phyloP scores from a whole-genome alignment of 2,113 vertebrate genomes.

The Aphyosemion australe region DNA sequence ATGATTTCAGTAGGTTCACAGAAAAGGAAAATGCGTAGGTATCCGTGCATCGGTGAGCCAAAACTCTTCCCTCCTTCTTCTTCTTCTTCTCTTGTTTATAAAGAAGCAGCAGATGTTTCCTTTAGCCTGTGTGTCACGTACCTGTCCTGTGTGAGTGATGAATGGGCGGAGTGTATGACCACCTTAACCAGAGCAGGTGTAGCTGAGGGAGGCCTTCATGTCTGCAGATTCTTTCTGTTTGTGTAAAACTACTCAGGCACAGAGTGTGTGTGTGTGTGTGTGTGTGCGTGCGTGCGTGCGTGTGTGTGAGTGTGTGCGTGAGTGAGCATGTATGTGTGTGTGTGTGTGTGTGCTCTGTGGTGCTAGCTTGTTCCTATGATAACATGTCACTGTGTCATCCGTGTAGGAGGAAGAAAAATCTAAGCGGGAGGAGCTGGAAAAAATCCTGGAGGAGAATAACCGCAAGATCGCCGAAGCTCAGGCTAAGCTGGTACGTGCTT shows the following conservation, averaged over 20 bases:
- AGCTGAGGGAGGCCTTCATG: constrained; percentile 48
- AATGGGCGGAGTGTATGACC: constrained; percentile 38
- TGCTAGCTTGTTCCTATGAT: constrained; percentile 76
- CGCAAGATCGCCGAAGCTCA: constrained; percentile 99
- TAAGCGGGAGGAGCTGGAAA: constrained; percentile 98
- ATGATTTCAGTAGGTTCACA: constrained; percentile 97
- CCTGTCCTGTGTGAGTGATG: constrained; percentile 69
- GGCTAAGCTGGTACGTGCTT: constrained; percentile 92
- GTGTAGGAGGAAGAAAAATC: constrained; percentile 99
- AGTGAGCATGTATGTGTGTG: neutral
- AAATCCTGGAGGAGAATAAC: constrained; percentile 99
- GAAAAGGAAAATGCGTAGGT: constrained; percentile 96
- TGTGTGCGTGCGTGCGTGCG: constrained; percentile 42
- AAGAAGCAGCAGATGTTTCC: constrained; percentile 55
- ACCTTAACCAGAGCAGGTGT: neutral
- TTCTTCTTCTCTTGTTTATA: constrained; percentile 63
- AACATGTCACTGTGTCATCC: constrained; percentile 92
- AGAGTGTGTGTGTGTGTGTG: constrained; percentile 26
- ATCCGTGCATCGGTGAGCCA: constrained; percentile 99
- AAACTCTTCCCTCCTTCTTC: constrained; percentile 94
- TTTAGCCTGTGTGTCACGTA: constrained; percentile 63
- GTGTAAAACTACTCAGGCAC: constrained; percentile 37
- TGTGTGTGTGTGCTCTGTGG: constrained; percentile 31
- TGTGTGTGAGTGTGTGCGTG: constrained; percentile 6
- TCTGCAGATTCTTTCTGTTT: constrained; percentile 30